These are phyloP conservation scores for Streptopelia turtur DNA, from an alignment of 2,797 vertebrate genomes.

Conservation along the genomic window DNA sequence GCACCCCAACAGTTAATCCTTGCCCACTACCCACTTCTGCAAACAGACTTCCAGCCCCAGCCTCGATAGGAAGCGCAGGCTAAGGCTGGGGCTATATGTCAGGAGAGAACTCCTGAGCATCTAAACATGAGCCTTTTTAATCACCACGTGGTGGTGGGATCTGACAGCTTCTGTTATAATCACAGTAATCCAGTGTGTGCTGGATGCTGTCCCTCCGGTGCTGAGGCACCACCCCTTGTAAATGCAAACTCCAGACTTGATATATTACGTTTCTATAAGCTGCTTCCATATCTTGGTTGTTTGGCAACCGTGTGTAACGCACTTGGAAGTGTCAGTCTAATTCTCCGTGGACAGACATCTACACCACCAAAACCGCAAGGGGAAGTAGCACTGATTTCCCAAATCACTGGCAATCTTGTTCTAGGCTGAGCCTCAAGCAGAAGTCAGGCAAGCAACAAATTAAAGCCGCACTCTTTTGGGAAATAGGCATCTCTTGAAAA, in stretches of 20 bases:
- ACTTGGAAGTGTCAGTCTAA: slow-evolving; percentile 47
- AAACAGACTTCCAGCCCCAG: not conserved
- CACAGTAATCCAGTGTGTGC: accelerated
- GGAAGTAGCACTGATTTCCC: slow-evolving; percentile 70
- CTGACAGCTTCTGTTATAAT: not conserved
- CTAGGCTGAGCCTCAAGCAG: slow-evolving; percentile 64
- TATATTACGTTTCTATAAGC: not conserved
- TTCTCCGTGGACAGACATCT: slow-evolving; percentile 57
- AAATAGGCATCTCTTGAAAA: slow-evolving; percentile 67
- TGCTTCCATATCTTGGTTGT: not conserved
- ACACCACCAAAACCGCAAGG: slow-evolving; percentile 63
- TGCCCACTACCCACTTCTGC: not conserved
- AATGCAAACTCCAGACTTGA: not conserved
- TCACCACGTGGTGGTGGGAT: accelerated
- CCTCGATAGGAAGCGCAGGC: not conserved
- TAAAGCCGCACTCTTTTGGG: slow-evolving; percentile 51
- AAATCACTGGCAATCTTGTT: slow-evolving; percentile 63
- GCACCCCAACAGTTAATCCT: not conserved
- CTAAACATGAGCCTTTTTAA: not conserved
- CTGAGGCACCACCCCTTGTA: not conserved
- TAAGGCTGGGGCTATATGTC: not conserved
- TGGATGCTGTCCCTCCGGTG: not conserved
- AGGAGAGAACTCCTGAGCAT: not conserved
- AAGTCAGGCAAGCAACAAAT: slow-evolving; percentile 64
- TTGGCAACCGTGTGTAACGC: not conserved